These are phyloP conservation scores for Aphaenogaster rudis DNA, from an alignment of 1,140 invertebrate genomes.

Conservation along the genomic window DNA sequence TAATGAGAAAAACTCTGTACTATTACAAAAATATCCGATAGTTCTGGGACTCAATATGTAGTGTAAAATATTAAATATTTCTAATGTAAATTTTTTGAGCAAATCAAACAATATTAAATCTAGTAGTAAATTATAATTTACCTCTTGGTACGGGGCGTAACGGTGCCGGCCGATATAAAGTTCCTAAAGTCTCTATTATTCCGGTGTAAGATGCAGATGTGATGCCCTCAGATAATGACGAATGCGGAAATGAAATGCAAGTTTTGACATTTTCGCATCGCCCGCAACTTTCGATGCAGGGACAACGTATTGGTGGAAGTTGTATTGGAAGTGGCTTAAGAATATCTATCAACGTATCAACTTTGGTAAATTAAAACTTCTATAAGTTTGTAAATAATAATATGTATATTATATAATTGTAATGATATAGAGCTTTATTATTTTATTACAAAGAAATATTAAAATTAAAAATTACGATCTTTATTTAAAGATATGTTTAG, in stretches of 20 bases:
- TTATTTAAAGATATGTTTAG: not conserved
- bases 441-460: not conserved
- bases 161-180: conserved; percentile 78
- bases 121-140: conserved; percentile 67
- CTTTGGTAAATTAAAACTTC: not conserved
- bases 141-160: conserved; percentile 80
- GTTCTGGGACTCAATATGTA: not conserved
- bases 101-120: not conserved
- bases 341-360: conserved; percentile 56
- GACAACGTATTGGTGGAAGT: conserved; percentile 67
- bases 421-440: not conserved
- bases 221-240: conserved; percentile 38
- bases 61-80: not conserved
- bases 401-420: not conserved
- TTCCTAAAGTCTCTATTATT: conserved; percentile 75
- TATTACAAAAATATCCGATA: not conserved
- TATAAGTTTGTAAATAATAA: not conserved
- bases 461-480: not conserved
- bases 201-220: conserved; percentile 61
- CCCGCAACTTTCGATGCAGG: conserved; percentile 74
- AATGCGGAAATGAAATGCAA: conserved; percentile 65
- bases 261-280: conserved; percentile 72
- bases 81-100: conserved; percentile 1
- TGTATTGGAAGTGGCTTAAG: conserved; percentile 66
- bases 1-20: not conserved